These are phyloP conservation scores for Cerceris ruficornis DNA, from an alignment of 2,888 invertebrate species.

Conservation along the genomic window DNA sequence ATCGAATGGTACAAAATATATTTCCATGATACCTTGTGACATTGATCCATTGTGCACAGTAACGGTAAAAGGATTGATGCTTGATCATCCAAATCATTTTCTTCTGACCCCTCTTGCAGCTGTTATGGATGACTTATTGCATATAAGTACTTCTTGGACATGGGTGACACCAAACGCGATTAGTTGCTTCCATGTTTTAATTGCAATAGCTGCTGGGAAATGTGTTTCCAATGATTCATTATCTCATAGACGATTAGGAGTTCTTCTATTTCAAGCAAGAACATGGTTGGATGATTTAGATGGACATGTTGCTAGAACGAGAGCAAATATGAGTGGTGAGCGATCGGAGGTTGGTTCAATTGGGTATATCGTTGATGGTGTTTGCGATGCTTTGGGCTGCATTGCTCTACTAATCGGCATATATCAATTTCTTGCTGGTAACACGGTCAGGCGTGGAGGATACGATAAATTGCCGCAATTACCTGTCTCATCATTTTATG, in stretches of 20 bases:
- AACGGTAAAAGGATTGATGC: slow-evolving; percentile 91
- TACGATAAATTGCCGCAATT: slow-evolving; percentile 85
- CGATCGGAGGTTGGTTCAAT: slow-evolving; percentile 90
- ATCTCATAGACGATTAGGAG: slow-evolving; percentile 87
- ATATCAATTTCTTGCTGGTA: slow-evolving; percentile 87
- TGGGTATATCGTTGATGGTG: slow-evolving; percentile 92
- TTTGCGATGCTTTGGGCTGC: slow-evolving; percentile 91
- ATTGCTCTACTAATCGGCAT: slow-evolving; percentile 88
- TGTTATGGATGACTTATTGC: slow-evolving; percentile 86
- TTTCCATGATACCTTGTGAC: slow-evolving; percentile 86
- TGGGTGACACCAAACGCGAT: slow-evolving; percentile 92
- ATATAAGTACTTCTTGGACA: slow-evolving; percentile 84
- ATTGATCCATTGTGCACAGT: slow-evolving; percentile 90
- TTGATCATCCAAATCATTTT: slow-evolving; percentile 93
- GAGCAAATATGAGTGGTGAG: slow-evolving; percentile 89
- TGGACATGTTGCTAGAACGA: slow-evolving; percentile 91
- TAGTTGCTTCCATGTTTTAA: slow-evolving; percentile 89
- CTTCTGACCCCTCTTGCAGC: slow-evolving; percentile 91
- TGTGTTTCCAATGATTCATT: slow-evolving; percentile 89
- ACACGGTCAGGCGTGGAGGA: slow-evolving; percentile 89
- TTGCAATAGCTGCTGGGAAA: slow-evolving; percentile 89
- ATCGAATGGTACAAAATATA: slow-evolving; percentile 75
- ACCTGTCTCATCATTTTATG: slow-evolving; percentile 37
- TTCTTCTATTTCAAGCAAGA: slow-evolving; percentile 90
- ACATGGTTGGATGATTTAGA: slow-evolving; percentile 94